Base-by-base conservation (phyloP, 2,797 vertebrate genomes). In the Limnodromus scolopaceus region DNA sequence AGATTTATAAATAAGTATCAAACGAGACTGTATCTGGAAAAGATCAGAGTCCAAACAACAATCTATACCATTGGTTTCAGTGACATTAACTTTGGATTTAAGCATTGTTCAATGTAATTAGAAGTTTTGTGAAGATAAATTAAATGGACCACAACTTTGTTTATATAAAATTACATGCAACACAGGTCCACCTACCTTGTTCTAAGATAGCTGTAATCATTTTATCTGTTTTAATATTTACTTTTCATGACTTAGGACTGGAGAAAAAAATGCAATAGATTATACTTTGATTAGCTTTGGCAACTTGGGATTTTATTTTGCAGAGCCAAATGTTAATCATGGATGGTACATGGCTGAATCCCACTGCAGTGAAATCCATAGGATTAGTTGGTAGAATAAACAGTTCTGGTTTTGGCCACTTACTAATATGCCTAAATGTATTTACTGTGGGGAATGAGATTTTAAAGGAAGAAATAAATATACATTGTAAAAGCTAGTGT, bases 401-500 rank as follows among this genome's bases (percentile, higher is more conserved):
- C 32, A 84, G 16, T 54, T 94, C 65, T 92, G 32, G 6, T 17
- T 94, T 72, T 27, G 65, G 39, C 39, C 89, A 64, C 74, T 92
- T 69, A 66, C 63, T 93, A 95, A 88, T 90, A 70, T 38, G 25
- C 28, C 43, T 93, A 88, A 95, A 86, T 82, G 20, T 74, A 76
- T 94, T 95, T 94, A 28, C 83, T 92, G 36, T 70, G 30, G 63
- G 61, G 54, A 92, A 86, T 81, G 58, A 79, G 74, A 63, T 64
- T 94, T 95, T 89, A 79, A 89, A 84, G 15, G 32, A 71, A 63
- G 70, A 84, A 93, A 95, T 87, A 94, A 90, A 93, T 91, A 82
- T 46, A 43, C 27, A 34, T 48, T 8, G 2, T 65, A 84, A 72
- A 43, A 90, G 32, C 34, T 84, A 70, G 25, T 63, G 22, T 48